Evolutionary conservation across 1,140 invertebrate species (phyloP).

Genomic region (Drosophila pachea): DNA sequence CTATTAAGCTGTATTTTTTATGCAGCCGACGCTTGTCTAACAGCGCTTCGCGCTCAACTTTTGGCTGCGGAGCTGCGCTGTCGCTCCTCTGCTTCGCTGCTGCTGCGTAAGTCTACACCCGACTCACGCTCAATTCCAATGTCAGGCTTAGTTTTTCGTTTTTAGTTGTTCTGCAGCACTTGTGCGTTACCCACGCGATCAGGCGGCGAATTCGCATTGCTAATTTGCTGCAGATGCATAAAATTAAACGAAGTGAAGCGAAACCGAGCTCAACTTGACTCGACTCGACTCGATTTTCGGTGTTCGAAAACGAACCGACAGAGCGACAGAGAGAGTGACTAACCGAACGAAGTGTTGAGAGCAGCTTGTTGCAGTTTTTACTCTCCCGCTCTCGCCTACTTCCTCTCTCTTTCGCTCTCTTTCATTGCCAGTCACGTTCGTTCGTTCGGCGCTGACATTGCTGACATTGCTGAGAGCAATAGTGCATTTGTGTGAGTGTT

Average conservation of each 20-base stretch:
- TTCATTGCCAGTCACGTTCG: conserved; percentile 3
- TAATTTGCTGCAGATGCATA: conserved; percentile 30
- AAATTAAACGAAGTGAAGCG: conserved; percentile 12
- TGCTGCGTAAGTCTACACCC: neutral
- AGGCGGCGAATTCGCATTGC: conserved; percentile 19
- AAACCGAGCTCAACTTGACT: too few relatives aligned
- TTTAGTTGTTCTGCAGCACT: conserved; percentile 43
- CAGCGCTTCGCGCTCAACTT: conserved; percentile 25
- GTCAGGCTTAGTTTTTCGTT: conserved; percentile 51
- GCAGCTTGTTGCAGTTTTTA: neutral
- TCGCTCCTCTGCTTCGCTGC: neutral
- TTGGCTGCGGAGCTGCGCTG: neutral
- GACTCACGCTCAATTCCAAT: conserved; percentile 51
- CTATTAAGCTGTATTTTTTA: conserved; percentile 37
- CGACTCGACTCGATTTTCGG: too few relatives aligned
- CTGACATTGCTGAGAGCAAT: neutral
- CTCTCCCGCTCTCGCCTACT: neutral
- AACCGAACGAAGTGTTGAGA: neutral
- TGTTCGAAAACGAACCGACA: neutral
- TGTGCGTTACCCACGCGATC: conserved; percentile 31
- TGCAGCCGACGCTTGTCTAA: conserved; percentile 35
- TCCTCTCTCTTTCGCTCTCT: neutral
- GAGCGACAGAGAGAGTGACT: neutral
- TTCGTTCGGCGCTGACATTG: neutral
- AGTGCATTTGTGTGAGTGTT: conserved; percentile 4